Percentiles rank a stretch among this genome's conserved stretches.
These are phyloP conservation scores for Atta colombica DNA, from an alignment of 1,140 invertebrate species.

Conservation along the genomic window DNA sequence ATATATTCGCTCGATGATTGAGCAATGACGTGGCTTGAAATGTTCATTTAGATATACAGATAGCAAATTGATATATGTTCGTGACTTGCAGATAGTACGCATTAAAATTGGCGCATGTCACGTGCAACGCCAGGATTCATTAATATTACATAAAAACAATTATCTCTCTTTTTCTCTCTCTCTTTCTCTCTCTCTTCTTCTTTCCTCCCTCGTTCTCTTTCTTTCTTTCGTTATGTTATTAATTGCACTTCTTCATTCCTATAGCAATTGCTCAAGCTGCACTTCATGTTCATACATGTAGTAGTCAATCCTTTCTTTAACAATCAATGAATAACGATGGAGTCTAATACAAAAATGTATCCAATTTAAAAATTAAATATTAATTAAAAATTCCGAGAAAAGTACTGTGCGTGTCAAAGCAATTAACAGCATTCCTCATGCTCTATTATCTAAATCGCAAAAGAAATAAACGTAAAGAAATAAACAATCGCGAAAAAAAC, in stretches of 20 bases:
- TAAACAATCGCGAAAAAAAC: neutral
- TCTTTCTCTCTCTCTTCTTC: neutral
- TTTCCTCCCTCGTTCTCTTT: neutral
- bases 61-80: slow-evolving; percentile 51
- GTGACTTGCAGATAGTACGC: slow-evolving; percentile 46
- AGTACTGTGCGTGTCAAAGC: neutral
- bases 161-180: neutral
- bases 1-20: slow-evolving; percentile 37
- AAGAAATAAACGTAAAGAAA: slow-evolving; percentile 1
- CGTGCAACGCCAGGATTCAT: slow-evolving; percentile 1
- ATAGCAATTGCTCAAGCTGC: neutral
- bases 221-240: slow-evolving; percentile 13
- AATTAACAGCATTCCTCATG: neutral
- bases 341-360: slow-evolving; percentile 5
- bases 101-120: slow-evolving; percentile 50
- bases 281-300: neutral
- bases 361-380: slow-evolving; percentile 2
- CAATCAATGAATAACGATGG: slow-evolving; percentile 5
- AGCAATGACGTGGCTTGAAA: slow-evolving; percentile 55
- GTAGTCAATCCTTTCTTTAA: neutral
- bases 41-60: slow-evolving; percentile 57
- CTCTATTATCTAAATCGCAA: neutral
- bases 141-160: slow-evolving; percentile 41
- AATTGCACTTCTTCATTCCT: slow-evolving; percentile 16
- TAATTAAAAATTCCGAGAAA: slow-evolving; percentile 29